phyloP scores from a whole-genome alignment of 2,113 vertebrate genomes.

The Sterrhoptilus dennistouni region DNA sequence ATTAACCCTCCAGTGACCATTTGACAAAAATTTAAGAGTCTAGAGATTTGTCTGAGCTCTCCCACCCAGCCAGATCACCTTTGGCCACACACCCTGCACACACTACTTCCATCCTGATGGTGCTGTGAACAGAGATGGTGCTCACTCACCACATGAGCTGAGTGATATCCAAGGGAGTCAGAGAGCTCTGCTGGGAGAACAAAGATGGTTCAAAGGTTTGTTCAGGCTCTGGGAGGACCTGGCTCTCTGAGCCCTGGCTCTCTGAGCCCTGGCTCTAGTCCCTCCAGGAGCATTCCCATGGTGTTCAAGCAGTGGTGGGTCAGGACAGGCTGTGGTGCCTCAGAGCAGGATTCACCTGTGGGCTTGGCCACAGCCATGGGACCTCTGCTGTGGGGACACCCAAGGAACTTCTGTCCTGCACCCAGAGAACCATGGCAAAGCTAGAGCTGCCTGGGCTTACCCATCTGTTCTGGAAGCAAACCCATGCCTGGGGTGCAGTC shows the following conservation, averaged over 20 bases:
- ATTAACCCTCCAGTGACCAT: slow-evolving; percentile 47
- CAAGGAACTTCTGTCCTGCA: neutral
- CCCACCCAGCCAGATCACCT: neutral
- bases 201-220: fast-evolving
- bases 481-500: neutral
- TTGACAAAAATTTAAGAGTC: slow-evolving; percentile 6
- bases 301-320: fast-evolving
- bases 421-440: neutral
- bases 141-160: neutral
- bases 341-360: neutral
- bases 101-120: neutral
- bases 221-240: neutral
- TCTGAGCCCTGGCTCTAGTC: neutral
- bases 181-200: neutral
- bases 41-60: neutral
- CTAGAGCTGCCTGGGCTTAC: neutral
- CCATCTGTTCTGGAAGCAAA: neutral
- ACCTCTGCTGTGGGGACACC: neutral
- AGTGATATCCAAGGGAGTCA: neutral
- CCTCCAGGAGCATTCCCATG: fast-evolving
- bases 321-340: fast-evolving
- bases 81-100: neutral
- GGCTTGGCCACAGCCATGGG: neutral
- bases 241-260: no score
- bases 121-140: fast-evolving